Conservation (phyloP, 2,797 vertebrate species). For the Rhincodon typus region DNA sequence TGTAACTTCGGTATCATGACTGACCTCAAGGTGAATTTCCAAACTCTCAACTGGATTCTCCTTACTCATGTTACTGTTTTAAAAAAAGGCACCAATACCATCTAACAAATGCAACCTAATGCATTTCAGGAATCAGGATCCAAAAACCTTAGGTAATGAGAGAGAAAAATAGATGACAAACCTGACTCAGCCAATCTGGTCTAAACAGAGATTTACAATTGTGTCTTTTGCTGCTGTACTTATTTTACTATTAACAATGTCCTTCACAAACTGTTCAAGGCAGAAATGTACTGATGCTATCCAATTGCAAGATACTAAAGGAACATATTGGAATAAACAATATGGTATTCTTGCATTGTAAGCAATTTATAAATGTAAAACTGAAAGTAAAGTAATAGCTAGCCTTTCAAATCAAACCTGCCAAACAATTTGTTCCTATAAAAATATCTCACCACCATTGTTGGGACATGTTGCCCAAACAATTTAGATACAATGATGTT, state of each 20-base stretch:
- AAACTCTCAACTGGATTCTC: background rate
- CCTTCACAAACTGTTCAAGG: conserved; percentile 13
- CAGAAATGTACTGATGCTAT: background rate
- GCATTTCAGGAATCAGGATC: background rate
- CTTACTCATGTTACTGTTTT: background rate
- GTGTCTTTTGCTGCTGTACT: background rate
- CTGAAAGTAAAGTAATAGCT: background rate
- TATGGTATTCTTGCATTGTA: background rate
- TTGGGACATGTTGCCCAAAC: background rate
- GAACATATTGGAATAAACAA: background rate
- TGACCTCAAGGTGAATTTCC: too few relatives aligned
- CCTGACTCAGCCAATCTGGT: background rate
- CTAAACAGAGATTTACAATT: background rate
- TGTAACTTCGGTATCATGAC: too few relatives aligned
- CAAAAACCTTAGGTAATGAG: background rate
- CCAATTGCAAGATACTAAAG: background rate
- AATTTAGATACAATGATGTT: background rate
- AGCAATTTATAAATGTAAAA: background rate
- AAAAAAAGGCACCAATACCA: background rate
- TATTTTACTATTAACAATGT: background rate
- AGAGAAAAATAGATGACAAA: background rate
- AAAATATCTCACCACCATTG: background rate
- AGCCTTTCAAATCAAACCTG: background rate
- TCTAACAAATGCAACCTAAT: background rate
- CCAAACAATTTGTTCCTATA: background rate